Percentiles rank a stretch among this genome's conserved stretches.
Conservation (phyloP, 2,113 vertebrate genomes). For the Phoenicopterus ruber region DNA sequence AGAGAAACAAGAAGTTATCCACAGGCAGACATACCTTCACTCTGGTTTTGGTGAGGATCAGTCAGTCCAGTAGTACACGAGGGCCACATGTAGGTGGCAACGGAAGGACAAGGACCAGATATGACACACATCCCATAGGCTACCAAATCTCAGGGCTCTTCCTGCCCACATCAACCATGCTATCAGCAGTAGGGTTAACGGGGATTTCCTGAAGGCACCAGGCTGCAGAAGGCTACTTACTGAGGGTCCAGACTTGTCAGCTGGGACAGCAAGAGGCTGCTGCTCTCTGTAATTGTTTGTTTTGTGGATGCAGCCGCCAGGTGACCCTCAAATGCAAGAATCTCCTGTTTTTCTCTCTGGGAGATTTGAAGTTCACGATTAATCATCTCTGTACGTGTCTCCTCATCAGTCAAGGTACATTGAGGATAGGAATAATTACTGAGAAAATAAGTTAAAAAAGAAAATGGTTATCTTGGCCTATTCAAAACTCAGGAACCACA, state of each 20-base stretch:
- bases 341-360: slow-evolving; percentile 96
- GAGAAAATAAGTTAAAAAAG: neutral
- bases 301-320: slow-evolving; percentile 96
- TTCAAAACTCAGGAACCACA: neutral
- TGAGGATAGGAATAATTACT: slow-evolving; percentile 96
- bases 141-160: neutral
- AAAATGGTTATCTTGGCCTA: neutral
- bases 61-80: neutral
- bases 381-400: slow-evolving; percentile 93
- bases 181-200: neutral
- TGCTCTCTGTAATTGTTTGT: slow-evolving; percentile 97
- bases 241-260: slow-evolving; percentile 95
- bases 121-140: neutral
- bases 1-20: neutral
- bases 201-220: neutral
- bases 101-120: neutral
- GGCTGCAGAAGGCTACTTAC: slow-evolving; percentile 68
- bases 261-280: slow-evolving; percentile 93
- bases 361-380: slow-evolving; percentile 92
- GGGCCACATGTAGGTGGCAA: neutral
- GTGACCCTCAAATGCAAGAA: slow-evolving; percentile 96
- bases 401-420: slow-evolving; percentile 93
- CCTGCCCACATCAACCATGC: neutral
- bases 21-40: neutral
- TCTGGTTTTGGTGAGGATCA: neutral